Evolutionary conservation across 1,140 invertebrate genomes (phyloP), one percentile per base, ranked within the genome.

Genomic region (Drosophila sucinea): DNA sequence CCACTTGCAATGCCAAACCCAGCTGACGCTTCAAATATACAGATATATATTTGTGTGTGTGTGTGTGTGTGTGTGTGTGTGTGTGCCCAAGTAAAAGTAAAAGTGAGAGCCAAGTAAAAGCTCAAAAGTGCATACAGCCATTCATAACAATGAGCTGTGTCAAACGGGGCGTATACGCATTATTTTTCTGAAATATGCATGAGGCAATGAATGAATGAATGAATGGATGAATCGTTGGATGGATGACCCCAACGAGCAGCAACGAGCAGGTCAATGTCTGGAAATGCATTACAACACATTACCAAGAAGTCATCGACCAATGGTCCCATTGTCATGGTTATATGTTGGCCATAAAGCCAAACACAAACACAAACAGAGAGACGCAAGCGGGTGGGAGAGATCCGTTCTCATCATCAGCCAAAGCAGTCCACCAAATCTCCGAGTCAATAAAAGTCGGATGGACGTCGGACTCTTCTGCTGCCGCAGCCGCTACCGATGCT

Each of bases 121-220:
- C 75, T 78, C 71, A 10, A 74, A 64, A 77, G 65, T 73, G 74
- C 74, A 77, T 51, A 51, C 44, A 51, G 44, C 44, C 81, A 81
- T 70, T 78, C 55, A 69, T 60, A 77, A 77, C 82, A 86, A 82
- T 85, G 63, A 85, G 61, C 57, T 35, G 65, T 51, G 64, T 56
- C 69, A 40, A 79, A 76, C 82, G 82, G 64, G 55, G 82, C 82
- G 82, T 70, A 87, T 81, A 81, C 79, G 79, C 79, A 73, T 77
- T 85, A 67, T 80, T 77, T 72, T 65, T 23, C 32, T 82, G 64
- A 87, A 86, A 82, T 79, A 82, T 77, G 74, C 78, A 86, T 27
- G 23, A 47, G 44, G 44, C 44, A 38, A 38, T 10, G 35, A 38
- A 38, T 17, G 8, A 38, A 38, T 10, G 35, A 38, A 38, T 17